These are phyloP conservation scores for Beroe ovata DNA, from an alignment of 37 sponge, comb jelly and placozoan genomes.

Conservation along the genomic window DNA sequence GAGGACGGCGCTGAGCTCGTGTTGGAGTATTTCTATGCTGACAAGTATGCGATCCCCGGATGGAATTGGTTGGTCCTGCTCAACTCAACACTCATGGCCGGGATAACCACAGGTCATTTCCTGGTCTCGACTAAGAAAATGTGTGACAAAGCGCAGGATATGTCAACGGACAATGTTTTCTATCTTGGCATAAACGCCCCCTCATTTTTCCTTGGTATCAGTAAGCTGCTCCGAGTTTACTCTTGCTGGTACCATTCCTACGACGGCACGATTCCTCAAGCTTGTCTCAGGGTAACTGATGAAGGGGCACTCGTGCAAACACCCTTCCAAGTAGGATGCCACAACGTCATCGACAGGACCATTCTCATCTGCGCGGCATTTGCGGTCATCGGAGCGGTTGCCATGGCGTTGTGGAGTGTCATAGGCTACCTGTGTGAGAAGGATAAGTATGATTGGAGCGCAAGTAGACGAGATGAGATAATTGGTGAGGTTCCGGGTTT, in stretches of 20 bases:
- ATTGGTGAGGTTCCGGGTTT: no score
- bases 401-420: background rate
- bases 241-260: constrained; percentile 10
- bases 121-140: background rate
- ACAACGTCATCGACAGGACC: background rate
- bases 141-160: background rate
- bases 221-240: background rate
- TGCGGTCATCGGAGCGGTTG: background rate
- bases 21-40: constrained; percentile 39
- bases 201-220: background rate
- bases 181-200: background rate
- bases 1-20: constrained; percentile 15
- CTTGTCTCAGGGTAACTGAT: background rate
- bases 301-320: constrained; percentile 24
- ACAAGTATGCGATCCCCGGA: background rate
- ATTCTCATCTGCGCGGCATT: background rate
- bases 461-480: background rate
- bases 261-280: background rate
- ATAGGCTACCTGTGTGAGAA: background rate
- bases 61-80: constrained; percentile 27
- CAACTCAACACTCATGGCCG: constrained; percentile 25
- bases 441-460: background rate
- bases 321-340: background rate
- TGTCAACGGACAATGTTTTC: background rate
- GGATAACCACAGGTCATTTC: background rate